These are phyloP conservation scores for Orthonychiurus folsomi DNA, from an alignment of 2,888 invertebrate species.

Conservation along the genomic window DNA sequence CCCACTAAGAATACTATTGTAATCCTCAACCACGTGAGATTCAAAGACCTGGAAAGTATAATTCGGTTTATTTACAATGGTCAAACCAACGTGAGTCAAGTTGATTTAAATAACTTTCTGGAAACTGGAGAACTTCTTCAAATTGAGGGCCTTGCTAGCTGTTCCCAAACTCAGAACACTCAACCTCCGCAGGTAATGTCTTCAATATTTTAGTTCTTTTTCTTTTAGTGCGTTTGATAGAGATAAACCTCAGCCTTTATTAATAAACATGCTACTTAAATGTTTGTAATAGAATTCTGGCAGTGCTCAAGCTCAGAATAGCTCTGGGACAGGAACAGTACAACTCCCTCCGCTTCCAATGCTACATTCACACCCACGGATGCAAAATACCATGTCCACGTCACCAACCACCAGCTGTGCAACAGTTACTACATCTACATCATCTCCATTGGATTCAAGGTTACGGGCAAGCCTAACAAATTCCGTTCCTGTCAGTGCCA, in stretches of 20 bases:
- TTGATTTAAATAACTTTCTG: slow-evolving; percentile 29
- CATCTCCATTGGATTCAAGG: background rate
- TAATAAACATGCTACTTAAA: no score
- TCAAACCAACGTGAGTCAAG: slow-evolving; percentile 31
- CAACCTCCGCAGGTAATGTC: background rate
- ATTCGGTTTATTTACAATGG: slow-evolving; percentile 35
- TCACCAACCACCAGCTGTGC: background rate
- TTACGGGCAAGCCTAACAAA: background rate
- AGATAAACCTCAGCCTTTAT: no score
- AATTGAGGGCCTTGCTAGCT: slow-evolving; percentile 32
- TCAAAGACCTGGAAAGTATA: slow-evolving; percentile 32
- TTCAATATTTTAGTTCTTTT: no score
- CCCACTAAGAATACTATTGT: slow-evolving; percentile 17
- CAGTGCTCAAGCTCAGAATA: no score
- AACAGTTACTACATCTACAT: no score
- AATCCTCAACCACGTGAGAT: slow-evolving; percentile 28
- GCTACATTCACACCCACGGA: background rate
- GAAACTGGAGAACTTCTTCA: slow-evolving; percentile 32
- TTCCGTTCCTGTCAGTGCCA: background rate
- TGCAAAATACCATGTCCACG: background rate
- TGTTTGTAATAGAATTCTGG: no score
- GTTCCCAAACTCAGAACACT: background rate
- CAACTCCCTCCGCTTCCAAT: background rate
- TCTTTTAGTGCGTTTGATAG: no score
- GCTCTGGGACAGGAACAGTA: background rate